Evolutionary conservation across 2,888 invertebrate genomes (phyloP).

Genomic region (Aethes cnicana): DNA sequence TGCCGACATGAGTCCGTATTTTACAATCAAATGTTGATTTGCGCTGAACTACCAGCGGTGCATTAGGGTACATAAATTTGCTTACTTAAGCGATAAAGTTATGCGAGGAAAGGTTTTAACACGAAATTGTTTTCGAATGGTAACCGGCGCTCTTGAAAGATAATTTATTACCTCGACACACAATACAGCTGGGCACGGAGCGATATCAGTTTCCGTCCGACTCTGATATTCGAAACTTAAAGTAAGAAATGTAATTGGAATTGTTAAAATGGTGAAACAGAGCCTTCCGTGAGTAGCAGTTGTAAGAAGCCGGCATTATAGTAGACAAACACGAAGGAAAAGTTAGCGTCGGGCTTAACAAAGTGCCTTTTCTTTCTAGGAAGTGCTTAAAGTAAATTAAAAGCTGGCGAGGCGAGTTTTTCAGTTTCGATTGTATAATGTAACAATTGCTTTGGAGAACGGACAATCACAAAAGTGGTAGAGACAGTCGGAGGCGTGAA

Average conservation of each 20-base stretch:
- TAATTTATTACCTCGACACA: conserved; percentile 57
- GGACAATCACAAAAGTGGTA: conserved; percentile 60
- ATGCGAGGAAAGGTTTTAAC: conserved; percentile 58
- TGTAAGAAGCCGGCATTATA: conserved; percentile 63
- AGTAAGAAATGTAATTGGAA: conserved; percentile 50
- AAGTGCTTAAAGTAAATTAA: conserved; percentile 64
- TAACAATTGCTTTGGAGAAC: conserved; percentile 58
- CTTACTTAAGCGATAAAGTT: conserved; percentile 70
- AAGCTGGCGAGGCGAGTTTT: conserved; percentile 54
- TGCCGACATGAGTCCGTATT: conserved; percentile 71
- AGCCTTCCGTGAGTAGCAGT: conserved; percentile 63
- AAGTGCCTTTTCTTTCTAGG: conserved; percentile 63
- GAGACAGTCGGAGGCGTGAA: conserved; percentile 50
- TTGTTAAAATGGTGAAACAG: conserved; percentile 53
- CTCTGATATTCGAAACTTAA: conserved; percentile 44
- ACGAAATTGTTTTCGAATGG: conserved; percentile 60
- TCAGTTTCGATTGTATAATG: conserved; percentile 51
- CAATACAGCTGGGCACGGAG: conserved; percentile 37
- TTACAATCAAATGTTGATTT: conserved; percentile 80
- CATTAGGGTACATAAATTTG: conserved; percentile 75
- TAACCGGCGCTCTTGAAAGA: conserved; percentile 58
- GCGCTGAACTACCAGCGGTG: conserved; percentile 67
- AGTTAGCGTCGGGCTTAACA: conserved; percentile 50
- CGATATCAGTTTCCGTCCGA: conserved; percentile 41
- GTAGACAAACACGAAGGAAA: conserved; percentile 67